Conservation (phyloP, 2,113 vertebrate species). For the Setophaga coronata region DNA sequence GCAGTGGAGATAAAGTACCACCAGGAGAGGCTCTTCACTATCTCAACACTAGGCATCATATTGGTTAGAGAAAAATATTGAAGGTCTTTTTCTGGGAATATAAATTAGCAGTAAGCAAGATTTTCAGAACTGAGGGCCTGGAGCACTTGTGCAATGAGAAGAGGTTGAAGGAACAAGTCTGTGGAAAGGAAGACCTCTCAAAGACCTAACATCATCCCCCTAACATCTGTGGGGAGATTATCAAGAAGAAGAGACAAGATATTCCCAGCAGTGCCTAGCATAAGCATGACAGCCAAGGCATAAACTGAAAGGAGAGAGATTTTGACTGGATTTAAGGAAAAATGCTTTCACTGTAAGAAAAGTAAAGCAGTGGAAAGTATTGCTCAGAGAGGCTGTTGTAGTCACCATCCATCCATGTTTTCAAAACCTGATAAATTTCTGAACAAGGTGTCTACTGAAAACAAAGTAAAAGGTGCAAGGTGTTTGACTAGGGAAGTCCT, state of each 20-base stretch:
- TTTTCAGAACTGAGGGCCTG: background rate
- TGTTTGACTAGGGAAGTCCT: background rate
- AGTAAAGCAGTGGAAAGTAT: background rate
- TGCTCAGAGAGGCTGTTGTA: background rate
- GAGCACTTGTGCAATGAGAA: background rate
- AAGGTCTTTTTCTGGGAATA: background rate
- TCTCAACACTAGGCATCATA: background rate
- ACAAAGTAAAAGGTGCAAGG: background rate
- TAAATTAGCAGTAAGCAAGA: background rate
- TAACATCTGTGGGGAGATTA: background rate
- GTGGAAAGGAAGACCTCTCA: background rate
- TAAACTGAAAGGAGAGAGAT: background rate
- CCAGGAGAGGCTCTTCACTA: background rate
- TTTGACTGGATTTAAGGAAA: background rate
- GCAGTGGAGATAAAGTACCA: background rate
- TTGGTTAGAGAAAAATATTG: background rate
- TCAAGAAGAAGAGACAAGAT: background rate
- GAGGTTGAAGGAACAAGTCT: background rate
- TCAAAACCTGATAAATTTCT: background rate
- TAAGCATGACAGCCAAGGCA: background rate
- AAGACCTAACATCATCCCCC: background rate
- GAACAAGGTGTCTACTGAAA: rapidly evolving
- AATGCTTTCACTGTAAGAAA: background rate
- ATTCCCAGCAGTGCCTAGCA: background rate
- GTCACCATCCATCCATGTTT: background rate